A percentile compares a stretch with the other conserved stretches of the same genome.
Evolutionary conservation across 2,888 invertebrate species (phyloP).

Genomic region (Ophion slaviceki): DNA sequence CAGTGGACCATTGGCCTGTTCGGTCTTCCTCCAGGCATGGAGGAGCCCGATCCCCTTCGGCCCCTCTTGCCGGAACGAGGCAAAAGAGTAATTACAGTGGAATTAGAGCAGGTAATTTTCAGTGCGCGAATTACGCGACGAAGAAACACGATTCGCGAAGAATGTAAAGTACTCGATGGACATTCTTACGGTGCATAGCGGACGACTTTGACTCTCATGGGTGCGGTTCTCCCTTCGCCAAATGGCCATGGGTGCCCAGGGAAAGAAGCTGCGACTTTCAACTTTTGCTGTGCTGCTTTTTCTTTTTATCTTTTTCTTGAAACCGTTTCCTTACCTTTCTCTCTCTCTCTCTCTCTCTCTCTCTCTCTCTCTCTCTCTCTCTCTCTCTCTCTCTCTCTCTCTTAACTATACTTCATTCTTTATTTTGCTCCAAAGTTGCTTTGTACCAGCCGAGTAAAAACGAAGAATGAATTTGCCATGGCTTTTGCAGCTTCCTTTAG

Average conservation of each 20-base stretch:
- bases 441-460: slow-evolving; percentile 30
- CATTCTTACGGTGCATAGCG: slow-evolving; percentile 54
- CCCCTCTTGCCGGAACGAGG: slow-evolving; percentile 50
- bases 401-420: slow-evolving; percentile 29
- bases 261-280: slow-evolving; percentile 41
- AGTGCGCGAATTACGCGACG: slow-evolving; percentile 75
- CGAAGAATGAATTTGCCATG: slow-evolving; percentile 44
- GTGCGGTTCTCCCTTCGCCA: slow-evolving; percentile 31
- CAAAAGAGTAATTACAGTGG: slow-evolving; percentile 80
- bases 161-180: slow-evolving; percentile 69
- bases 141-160: slow-evolving; percentile 65
- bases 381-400: slow-evolving; percentile 5
- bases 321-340: not conserved
- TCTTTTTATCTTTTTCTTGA: not conserved
- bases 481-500: slow-evolving; percentile 18
- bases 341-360: slow-evolving; percentile 1
- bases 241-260: slow-evolving; percentile 13
- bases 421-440: slow-evolving; percentile 2
- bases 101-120: slow-evolving; percentile 79
- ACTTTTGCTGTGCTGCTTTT: slow-evolving; percentile 36
- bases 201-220: slow-evolving; percentile 33
- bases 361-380: not conserved
- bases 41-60: slow-evolving; percentile 9
- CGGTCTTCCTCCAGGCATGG: not conserved
- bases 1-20: slow-evolving; percentile 19